Percentiles rank a stretch among this genome's conserved stretches.
phyloP scores from a whole-genome alignment of 2,113 vertebrate species.

The Craseonycteris thonglongyai region DNA sequence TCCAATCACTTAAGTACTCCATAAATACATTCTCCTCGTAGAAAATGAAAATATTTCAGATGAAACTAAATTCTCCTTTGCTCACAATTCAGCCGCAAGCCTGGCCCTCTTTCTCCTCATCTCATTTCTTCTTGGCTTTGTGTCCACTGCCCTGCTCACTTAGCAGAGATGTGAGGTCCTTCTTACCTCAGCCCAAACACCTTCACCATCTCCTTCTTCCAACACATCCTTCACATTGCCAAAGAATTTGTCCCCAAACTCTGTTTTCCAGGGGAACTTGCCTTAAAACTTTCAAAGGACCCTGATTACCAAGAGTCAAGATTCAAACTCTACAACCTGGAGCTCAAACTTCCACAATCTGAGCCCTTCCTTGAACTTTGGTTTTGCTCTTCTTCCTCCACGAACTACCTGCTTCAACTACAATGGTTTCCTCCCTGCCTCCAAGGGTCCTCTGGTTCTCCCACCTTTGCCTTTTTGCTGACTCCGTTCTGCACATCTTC shows the following conservation, averaged over 20 bases:
- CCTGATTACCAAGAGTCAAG: neutral
- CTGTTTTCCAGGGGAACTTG: neutral
- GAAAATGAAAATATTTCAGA: neutral
- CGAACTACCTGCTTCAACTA: no score
- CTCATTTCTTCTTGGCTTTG: rapidly evolving
- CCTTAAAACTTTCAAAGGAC: neutral
- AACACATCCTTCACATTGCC: neutral
- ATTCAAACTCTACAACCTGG: neutral
- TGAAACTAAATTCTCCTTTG: neutral
- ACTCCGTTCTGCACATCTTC: neutral
- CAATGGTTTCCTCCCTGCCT: neutral
- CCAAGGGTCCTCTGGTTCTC: neutral
- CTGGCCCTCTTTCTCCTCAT: neutral
- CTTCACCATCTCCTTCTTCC: neutral
- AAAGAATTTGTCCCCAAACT: neutral
- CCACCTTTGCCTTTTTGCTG: neutral
- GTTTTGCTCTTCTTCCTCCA: neutral
- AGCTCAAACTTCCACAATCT: rapidly evolving
- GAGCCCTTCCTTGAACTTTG: neutral
- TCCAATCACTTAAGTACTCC: neutral
- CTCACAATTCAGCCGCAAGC: neutral
- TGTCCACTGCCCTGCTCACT: rapidly evolving
- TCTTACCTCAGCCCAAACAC: no score
- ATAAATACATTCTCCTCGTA: neutral
- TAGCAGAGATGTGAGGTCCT: neutral